Evolutionary conservation across 2,113 vertebrate genomes (phyloP).

Genomic region (Prunella himalayana): DNA sequence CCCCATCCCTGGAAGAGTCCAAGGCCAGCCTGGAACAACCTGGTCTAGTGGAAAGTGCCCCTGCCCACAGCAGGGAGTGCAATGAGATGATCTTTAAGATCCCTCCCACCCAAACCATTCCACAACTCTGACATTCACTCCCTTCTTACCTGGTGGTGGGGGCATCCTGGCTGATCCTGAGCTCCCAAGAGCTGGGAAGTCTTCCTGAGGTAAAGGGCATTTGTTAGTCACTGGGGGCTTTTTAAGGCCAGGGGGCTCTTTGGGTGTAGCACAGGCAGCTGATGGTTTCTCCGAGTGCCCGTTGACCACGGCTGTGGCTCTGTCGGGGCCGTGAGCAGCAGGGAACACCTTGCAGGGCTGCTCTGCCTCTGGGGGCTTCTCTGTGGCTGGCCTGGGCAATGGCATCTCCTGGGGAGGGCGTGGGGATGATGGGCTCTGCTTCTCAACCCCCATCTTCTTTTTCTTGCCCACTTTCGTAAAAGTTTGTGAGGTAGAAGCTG

Average conservation of each 20-base stretch:
- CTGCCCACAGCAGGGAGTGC: background rate
- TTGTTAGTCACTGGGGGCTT: conserved; percentile 64
- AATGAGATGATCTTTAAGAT: background rate
- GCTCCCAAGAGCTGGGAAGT: conserved; percentile 88
- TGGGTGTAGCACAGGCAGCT: conserved; percentile 11
- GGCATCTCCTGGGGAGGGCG: background rate
- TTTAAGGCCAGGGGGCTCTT: conserved; percentile 71
- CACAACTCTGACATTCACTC: fast-evolving
- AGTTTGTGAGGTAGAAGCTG: conserved; percentile 64
- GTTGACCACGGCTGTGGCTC: conserved; percentile 59
- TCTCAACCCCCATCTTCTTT: conserved; percentile 80
- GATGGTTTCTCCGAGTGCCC: conserved; percentile 75
- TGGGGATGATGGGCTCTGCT: background rate
- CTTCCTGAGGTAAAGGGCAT: conserved; percentile 78
- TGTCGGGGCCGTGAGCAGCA: background rate
- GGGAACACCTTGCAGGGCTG: background rate
- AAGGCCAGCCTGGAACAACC: background rate
- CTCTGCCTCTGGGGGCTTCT: conserved; percentile 75
- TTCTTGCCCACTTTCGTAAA: conserved; percentile 83
- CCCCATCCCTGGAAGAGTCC: background rate
- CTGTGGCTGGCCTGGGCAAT: conserved; percentile 7
- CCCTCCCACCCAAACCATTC: background rate
- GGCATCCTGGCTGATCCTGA: conserved; percentile 81
- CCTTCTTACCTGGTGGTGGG: conserved; percentile 88
- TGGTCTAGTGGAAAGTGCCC: too few species aligned